phyloP scores from a whole-genome alignment of 2,888 invertebrate species.

The Heliconius aoede region DNA sequence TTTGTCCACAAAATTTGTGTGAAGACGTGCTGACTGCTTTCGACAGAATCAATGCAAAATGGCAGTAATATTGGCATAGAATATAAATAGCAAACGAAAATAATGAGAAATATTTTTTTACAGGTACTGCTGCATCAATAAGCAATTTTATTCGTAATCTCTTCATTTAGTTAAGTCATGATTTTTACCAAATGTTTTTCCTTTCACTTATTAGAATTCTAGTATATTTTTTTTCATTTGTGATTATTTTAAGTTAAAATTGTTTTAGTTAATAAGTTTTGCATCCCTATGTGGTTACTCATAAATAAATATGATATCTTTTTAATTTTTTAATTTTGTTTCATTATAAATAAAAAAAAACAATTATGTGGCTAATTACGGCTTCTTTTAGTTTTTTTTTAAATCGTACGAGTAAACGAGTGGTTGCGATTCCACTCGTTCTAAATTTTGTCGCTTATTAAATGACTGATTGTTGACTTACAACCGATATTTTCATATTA shows the following conservation, averaged over 20 bases:
- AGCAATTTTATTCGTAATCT: slow-evolving; percentile 62
- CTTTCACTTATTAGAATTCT: slow-evolving; percentile 38
- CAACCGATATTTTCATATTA: slow-evolving; percentile 2
- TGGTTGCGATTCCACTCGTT: neutral
- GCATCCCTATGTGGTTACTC: slow-evolving; percentile 8
- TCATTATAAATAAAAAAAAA: neutral
- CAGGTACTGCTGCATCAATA: slow-evolving; percentile 38
- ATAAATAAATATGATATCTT: neutral
- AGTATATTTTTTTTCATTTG: slow-evolving; percentile 27
- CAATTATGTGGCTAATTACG: neutral
- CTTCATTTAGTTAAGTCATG: slow-evolving; percentile 65
- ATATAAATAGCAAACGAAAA: no score
- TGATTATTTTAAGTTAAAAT: slow-evolving; percentile 36
- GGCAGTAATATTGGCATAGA: no score
- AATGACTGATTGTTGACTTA: slow-evolving; percentile 11
- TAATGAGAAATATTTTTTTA: no score
- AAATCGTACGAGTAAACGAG: no score
- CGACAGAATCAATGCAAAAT: no score
- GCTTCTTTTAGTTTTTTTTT: neutral
- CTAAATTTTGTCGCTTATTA: neutral
- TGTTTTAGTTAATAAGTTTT: slow-evolving; percentile 37
- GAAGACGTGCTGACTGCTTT: no score
- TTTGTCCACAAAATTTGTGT: no score
- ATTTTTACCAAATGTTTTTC: slow-evolving; percentile 69
- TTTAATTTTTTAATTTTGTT: slow-evolving; percentile 1